Evolutionary conservation across 2,797 vertebrate species (phyloP).

Genomic region (Protonibea diacanthus): DNA sequence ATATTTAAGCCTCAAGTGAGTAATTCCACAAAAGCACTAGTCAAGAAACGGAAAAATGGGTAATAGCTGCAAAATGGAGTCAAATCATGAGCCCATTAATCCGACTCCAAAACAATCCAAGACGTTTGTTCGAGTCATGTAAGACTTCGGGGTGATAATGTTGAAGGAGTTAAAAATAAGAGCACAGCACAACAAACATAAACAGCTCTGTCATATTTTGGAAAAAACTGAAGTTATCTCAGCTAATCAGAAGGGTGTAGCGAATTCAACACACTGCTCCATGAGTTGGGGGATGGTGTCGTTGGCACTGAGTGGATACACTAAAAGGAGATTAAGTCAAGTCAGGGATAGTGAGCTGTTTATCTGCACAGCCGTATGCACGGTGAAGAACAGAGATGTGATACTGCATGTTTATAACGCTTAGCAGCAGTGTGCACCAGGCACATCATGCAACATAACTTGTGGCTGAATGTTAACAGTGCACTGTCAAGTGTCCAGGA

Average conservation of each 20-base stretch:
- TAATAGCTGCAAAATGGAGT: conserved; percentile 8
- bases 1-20: conserved; percentile 60
- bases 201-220: background rate
- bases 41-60: conserved; percentile 11
- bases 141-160: background rate
- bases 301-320: conserved; percentile 39
- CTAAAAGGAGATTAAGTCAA: conserved; percentile 65
- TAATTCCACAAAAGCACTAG: conserved; percentile 35
- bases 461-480: conserved; percentile 22
- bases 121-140: conserved; percentile 1
- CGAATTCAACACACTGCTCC: background rate
- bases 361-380: conserved; percentile 47
- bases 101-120: background rate
- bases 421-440: background rate
- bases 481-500: conserved; percentile 20
- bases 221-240: conserved; percentile 1
- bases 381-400: conserved; percentile 14
- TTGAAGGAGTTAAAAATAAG: background rate
- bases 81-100: conserved; percentile 4
- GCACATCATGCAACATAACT: background rate
- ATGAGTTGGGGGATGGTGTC: conserved; percentile 39
- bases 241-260: conserved; percentile 7
- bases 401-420: conserved; percentile 9
- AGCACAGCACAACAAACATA: background rate
- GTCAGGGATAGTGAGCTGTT: conserved; percentile 63